Evolutionary conservation across 1,140 invertebrate species (phyloP).

Genomic region (Dryas iulia): DNA sequence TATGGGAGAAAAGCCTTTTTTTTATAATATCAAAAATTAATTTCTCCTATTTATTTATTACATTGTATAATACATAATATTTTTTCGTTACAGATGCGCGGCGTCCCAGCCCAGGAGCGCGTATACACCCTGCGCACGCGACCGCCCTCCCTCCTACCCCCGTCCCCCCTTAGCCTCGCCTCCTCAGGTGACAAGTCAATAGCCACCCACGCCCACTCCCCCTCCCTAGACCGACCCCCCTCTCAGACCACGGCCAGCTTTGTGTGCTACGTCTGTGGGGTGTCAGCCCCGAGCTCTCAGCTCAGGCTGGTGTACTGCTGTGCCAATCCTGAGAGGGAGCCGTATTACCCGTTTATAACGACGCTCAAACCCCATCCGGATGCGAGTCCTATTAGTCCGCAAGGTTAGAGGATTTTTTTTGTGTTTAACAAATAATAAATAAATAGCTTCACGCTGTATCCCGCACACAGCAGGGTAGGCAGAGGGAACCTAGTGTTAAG

Average conservation of each 20-base stretch:
- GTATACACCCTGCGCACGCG: slow-evolving; percentile 90
- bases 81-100: slow-evolving; percentile 79
- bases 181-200: slow-evolving; percentile 66
- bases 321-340: slow-evolving; percentile 90
- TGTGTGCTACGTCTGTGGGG: slow-evolving; percentile 93
- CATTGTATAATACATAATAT: background rate
- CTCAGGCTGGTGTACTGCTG: slow-evolving; percentile 91
- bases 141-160: slow-evolving; percentile 81
- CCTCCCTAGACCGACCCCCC: slow-evolving; percentile 58
- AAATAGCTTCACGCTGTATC: no score
- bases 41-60: no score
- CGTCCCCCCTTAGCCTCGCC: slow-evolving; percentile 69
- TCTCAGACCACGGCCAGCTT: slow-evolving; percentile 85
- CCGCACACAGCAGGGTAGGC: no score
- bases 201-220: slow-evolving; percentile 60
- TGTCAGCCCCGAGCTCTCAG: slow-evolving; percentile 87
- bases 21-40: no score
- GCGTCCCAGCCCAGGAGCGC: slow-evolving; percentile 87
- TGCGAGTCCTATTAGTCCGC: slow-evolving; percentile 88
- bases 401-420: slow-evolving; percentile 51
- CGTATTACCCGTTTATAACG: slow-evolving; percentile 93
- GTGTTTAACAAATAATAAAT: no score
- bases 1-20: no score
- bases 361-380: slow-evolving; percentile 88
- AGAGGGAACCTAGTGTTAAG: no score